These are phyloP conservation scores for Cyanoliseus patagonus DNA, from an alignment of 2,113 vertebrate species.

Conservation along the genomic window DNA sequence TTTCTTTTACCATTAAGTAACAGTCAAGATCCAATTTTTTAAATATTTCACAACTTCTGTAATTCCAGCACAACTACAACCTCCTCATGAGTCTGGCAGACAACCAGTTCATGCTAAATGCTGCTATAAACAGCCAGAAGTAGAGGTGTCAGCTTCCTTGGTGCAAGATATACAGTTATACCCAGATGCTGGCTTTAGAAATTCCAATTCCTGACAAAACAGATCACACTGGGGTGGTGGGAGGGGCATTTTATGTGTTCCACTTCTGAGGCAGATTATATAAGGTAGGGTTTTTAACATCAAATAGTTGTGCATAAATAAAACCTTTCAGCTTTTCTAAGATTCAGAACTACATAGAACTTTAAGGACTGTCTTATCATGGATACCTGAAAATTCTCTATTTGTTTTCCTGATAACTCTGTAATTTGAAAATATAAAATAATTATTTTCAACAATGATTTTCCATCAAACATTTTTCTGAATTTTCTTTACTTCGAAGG, in stretches of 20 bases:
- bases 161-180: background rate
- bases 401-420: background rate
- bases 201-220: background rate
- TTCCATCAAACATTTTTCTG: background rate
- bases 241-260: background rate
- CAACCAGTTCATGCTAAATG: background rate
- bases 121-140: background rate
- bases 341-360: background rate
- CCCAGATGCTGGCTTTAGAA: background rate
- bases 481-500: background rate
- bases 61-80: background rate
- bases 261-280: background rate
- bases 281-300: background rate
- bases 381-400: background rate
- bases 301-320: background rate
- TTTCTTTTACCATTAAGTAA: slow-evolving; percentile 20
- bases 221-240: background rate
- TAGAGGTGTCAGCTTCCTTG: background rate
- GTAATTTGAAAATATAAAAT: background rate
- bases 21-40: background rate
- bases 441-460: background rate
- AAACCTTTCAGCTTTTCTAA: background rate
- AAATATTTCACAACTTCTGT: background rate
- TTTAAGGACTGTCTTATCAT: background rate
- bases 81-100: background rate